These are phyloP conservation scores for Cricetomys ansorgei DNA, from an alignment of 2,113 vertebrate species.

Conservation along the genomic window DNA sequence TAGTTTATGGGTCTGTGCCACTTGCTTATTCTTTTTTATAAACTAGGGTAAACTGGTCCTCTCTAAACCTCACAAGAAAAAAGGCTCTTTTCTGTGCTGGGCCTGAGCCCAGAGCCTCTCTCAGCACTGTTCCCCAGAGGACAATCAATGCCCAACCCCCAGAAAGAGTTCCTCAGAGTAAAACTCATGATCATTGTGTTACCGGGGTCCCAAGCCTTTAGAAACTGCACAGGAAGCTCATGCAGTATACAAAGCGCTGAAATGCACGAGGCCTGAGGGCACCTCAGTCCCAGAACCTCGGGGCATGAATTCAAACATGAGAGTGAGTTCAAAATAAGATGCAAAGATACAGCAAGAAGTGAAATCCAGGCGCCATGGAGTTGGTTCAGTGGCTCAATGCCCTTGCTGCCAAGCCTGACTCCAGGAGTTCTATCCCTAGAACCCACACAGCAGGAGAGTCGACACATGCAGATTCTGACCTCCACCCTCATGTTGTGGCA, in stretches of 20 bases:
- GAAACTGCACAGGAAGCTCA: neutral
- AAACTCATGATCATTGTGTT: neutral
- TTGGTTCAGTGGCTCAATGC: neutral
- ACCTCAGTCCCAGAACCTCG: neutral
- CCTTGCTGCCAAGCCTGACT: neutral
- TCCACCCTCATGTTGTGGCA: neutral
- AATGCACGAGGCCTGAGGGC: neutral
- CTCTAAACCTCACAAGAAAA: neutral
- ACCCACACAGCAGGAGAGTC: too few species aligned
- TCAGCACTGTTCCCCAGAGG: neutral
- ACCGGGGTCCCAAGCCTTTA: neutral
- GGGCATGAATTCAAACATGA: neutral
- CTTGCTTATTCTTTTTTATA: neutral
- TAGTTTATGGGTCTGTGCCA: neutral
- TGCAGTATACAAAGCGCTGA: neutral
- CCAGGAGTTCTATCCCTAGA: neutral
- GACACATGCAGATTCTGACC: neutral
- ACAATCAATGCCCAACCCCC: neutral
- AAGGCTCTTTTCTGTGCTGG: neutral
- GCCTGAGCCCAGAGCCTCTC: neutral
- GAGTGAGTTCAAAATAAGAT: neutral
- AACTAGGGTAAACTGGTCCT: neutral
- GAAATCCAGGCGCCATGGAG: neutral
- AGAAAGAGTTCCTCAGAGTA: neutral
- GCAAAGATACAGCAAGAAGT: neutral